Evolutionary conservation across 1,140 invertebrate genomes (phyloP), one percentile per base, ranked within the genome.

Genomic region (Oryctes rhinoceros): DNA sequence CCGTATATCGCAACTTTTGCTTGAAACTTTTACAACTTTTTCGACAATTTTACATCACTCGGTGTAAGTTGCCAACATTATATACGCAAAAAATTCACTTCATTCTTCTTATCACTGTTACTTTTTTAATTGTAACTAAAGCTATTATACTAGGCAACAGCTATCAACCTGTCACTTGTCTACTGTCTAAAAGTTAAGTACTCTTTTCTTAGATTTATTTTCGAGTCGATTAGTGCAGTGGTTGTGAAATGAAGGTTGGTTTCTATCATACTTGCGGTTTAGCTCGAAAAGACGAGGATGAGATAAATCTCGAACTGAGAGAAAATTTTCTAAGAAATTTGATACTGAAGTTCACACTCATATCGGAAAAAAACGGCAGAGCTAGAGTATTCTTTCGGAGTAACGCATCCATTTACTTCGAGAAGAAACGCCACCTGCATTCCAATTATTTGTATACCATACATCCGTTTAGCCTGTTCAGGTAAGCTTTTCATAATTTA

Each of bases 381-480:
- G 37, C 75, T 18, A 76, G 75, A 24, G 10, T 76, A 44, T 76
- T 76, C 65, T 84, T 82, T 74, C 81, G 80, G 65, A 83, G 83
- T 53, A 79, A 82, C 6, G 78, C 82, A 65, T 76, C 80, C 44
- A 80, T 84, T 20, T 20, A 78, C 4, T 84, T 84, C 78, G 84
- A 84, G 79, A 84, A 83, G 76, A 83, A 85, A 83, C 83, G 83
- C 65, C 84, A 86, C 76, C 81, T 82, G 76, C 76, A 80, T 13
- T 71, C 71, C 3, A 79, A 59, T n/a, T 77, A 47, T n/a, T 4
- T 59, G 18, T 81, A 79, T 13, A 71, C 80, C 10, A 82, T 84
- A 11, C 83, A 84, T 78, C 83, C 83, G 5, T 79, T 84, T 30
- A 84, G 83, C 71, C 77, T 53, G 39, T 84, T 83, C 78, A 81